Evolutionary conservation across 1,140 invertebrate species (phyloP).

Genomic region (Cyrtorhinus lividipennis): DNA sequence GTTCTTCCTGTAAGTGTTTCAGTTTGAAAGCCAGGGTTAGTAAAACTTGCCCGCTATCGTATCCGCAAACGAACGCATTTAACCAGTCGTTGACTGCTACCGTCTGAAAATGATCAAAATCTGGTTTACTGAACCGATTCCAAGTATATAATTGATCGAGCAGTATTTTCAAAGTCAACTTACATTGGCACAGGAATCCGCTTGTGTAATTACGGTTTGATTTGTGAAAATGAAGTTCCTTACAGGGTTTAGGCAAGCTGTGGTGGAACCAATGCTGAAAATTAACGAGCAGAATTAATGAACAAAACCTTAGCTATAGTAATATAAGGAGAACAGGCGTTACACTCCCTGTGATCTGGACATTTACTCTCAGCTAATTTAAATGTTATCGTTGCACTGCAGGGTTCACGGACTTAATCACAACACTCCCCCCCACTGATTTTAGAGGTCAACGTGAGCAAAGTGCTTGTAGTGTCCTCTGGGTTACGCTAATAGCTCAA

Average conservation of each 20-base stretch:
- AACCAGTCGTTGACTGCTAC: neutral
- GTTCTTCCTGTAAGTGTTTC: neutral
- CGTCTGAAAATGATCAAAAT: neutral
- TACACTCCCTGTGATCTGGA: too few species aligned
- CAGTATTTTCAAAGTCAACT: neutral
- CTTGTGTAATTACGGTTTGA: neutral
- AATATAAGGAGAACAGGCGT: too few species aligned
- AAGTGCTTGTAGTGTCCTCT: too few species aligned
- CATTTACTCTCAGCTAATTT: too few species aligned
- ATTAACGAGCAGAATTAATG: too few species aligned
- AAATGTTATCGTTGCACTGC: too few species aligned
- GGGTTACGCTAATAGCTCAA: too few species aligned
- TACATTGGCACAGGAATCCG: neutral
- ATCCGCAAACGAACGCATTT: neutral
- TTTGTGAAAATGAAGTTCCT: neutral
- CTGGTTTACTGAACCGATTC: neutral
- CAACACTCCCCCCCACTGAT: too few species aligned
- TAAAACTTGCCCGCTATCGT: neutral
- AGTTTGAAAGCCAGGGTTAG: neutral
- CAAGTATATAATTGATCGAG: neutral
- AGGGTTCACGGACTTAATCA: too few species aligned
- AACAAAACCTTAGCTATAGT: too few species aligned
- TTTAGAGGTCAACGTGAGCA: too few species aligned
- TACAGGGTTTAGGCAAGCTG: neutral
- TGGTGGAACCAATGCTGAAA: neutral